These are phyloP conservation scores for Turritopsis rubra DNA, from an alignment of 30 jellyfish, hydroid and myxozoan genomes.

Conservation along the genomic window DNA sequence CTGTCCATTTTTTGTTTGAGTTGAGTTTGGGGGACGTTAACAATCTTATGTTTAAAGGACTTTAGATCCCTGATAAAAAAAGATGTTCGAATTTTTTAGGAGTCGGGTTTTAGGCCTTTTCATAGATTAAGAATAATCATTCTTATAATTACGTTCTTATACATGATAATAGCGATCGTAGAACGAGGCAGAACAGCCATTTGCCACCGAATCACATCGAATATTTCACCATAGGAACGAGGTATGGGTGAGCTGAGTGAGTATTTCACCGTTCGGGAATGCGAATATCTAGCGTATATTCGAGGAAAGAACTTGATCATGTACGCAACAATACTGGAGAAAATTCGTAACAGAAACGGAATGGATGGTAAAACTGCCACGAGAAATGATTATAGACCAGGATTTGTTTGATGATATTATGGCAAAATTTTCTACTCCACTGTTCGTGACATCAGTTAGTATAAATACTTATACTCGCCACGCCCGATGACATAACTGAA, in stretches of 20 bases:
- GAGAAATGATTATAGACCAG: neutral
- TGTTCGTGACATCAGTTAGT: neutral
- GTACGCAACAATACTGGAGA: conserved; percentile 7
- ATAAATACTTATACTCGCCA: neutral
- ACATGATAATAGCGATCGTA: too few relatives aligned
- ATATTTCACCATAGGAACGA: neutral
- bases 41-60: too few relatives aligned
- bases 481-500: too few relatives aligned
- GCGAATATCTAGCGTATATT: conserved; percentile 15
- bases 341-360: neutral
- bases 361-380: neutral
- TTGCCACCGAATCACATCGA: neutral
- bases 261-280: conserved; percentile 3
- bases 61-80: too few relatives aligned
- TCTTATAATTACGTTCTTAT: too few relatives aligned
- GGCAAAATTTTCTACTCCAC: neutral
- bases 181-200: too few relatives aligned
- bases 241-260: neutral
- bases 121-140: too few relatives aligned
- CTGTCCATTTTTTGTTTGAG: neutral
- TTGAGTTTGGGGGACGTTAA: too few relatives aligned
- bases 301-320: neutral
- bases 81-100: too few relatives aligned
- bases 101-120: too few relatives aligned
- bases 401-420: neutral